Conservation (phyloP, 2,797 vertebrate species). For the Pagetopsis macropterus region DNA sequence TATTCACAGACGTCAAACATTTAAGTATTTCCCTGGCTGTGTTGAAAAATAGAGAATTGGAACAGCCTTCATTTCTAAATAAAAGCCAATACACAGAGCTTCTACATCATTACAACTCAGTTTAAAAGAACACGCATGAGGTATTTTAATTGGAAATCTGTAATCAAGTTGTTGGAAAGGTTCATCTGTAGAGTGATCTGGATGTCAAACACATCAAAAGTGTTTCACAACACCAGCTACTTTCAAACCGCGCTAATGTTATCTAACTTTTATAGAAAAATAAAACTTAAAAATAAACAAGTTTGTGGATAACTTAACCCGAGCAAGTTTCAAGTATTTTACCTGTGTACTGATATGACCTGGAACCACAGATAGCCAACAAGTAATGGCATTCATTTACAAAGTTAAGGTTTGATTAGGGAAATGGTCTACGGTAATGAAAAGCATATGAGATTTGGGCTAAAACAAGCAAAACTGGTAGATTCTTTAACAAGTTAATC, state of each 20-base stretch:
- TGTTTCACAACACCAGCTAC: background rate
- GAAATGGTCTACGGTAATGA: constrained; percentile 16
- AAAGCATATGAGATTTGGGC: constrained; percentile 38
- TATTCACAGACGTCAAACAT: background rate
- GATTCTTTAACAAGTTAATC: constrained; percentile 13
- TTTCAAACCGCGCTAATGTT: background rate
- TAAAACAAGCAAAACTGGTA: constrained; percentile 27
- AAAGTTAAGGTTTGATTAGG: constrained; percentile 23
- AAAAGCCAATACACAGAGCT: background rate
- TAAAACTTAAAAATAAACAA: background rate
- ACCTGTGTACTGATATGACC: constrained; percentile 8
- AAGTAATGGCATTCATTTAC: constrained; percentile 16
- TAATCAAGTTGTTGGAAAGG: background rate
- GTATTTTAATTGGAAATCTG: background rate
- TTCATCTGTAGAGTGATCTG: background rate
- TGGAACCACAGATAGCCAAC: constrained; percentile 16
- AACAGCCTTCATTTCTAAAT: background rate
- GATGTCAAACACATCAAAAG: constrained; percentile 5
- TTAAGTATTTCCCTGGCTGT: background rate
- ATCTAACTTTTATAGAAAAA: background rate
- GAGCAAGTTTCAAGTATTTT: constrained; percentile 7
- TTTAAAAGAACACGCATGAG: background rate
- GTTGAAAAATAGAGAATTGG: background rate
- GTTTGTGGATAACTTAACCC: background rate
- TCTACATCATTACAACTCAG: background rate